Percentiles rank a stretch among this genome's conserved stretches.
phyloP scores from a whole-genome alignment of 2,113 vertebrate species.

The Tachycineta bicolor region DNA sequence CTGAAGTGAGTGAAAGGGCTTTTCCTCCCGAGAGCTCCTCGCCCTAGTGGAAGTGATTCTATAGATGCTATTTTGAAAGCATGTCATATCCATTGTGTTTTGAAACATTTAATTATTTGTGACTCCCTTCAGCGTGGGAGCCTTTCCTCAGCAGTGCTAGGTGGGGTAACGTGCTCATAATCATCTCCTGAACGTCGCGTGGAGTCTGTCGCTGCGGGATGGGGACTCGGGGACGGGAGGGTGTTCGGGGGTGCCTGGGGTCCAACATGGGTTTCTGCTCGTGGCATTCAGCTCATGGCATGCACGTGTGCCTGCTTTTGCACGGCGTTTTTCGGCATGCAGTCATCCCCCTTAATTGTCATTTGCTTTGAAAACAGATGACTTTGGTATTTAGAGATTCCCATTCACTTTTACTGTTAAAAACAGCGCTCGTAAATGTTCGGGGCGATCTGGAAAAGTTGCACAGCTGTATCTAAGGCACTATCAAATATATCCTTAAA shows the following conservation, averaged over 20 bases:
- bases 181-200: neutral
- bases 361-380: neutral
- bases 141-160: slow-evolving; percentile 28
- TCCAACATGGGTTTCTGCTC: neutral
- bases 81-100: slow-evolving; percentile 69
- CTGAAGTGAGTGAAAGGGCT: slow-evolving; percentile 64
- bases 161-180: slow-evolving; percentile 17
- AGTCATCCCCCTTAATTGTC: neutral
- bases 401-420: neutral
- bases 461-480: neutral
- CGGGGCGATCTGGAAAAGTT: neutral
- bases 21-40: slow-evolving; percentile 59
- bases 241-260: neutral
- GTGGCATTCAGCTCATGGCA: neutral
- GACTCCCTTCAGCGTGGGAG: slow-evolving; percentile 63
- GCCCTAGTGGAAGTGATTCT: slow-evolving; percentile 62
- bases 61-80: slow-evolving; percentile 70
- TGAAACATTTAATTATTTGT: slow-evolving; percentile 72
- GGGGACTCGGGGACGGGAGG: accelerated
- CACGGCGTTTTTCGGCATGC: accelerated
- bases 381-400: neutral
- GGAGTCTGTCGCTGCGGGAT: neutral
- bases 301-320: neutral
- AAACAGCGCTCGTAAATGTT: neutral
- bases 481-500: neutral